Evolutionary conservation across 1,140 invertebrate species (phyloP).

Genomic region (Papilio helenus): DNA sequence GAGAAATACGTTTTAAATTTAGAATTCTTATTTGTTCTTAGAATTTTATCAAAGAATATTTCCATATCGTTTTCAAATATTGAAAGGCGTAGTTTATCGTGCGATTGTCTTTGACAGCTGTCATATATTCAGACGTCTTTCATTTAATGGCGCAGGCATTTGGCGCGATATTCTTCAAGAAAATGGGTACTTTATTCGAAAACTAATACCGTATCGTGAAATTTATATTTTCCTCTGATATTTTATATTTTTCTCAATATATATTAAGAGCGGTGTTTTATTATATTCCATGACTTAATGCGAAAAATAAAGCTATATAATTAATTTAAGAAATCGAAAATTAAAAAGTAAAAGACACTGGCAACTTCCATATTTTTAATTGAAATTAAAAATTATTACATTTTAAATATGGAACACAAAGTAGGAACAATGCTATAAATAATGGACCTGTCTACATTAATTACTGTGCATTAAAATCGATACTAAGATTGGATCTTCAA

Average conservation of each 20-base stretch:
- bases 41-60: background rate
- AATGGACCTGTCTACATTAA: background rate
- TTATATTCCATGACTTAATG: background rate
- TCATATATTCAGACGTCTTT: background rate
- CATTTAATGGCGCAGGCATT: background rate
- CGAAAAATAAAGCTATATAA: background rate
- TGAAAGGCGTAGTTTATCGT: conserved; percentile 11
- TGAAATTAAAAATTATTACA: background rate
- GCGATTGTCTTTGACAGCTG: conserved; percentile 10
- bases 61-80: conserved; percentile 13
- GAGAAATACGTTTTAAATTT: background rate
- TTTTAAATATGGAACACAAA: background rate
- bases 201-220: conserved; percentile 5
- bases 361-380: background rate
- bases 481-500: background rate
- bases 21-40: background rate
- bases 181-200: conserved; percentile 11
- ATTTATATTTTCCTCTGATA: background rate
- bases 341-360: background rate
- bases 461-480: background rate
- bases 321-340: background rate
- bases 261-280: background rate
- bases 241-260: conserved; percentile 9
- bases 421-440: background rate
- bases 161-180: background rate